Conservation (phyloP, 2,888 invertebrate genomes). For the Galerucella nymphaeae region DNA sequence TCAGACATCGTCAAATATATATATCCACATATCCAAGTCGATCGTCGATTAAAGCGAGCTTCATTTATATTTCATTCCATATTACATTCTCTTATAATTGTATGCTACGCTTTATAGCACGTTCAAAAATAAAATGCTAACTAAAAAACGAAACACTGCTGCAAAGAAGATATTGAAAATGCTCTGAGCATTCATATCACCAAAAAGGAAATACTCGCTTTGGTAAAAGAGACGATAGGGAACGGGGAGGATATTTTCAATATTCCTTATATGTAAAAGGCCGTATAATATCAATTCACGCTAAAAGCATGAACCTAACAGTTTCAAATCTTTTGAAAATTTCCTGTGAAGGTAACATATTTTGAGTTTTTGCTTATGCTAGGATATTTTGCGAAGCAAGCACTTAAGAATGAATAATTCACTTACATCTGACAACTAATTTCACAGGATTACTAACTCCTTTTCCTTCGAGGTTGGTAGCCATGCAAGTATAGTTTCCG, state of each 20-base stretch:
- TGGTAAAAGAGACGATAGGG: not conserved
- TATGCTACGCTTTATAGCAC: slow-evolving; percentile 3
- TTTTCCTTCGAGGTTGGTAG: slow-evolving; percentile 86
- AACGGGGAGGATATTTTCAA: not conserved
- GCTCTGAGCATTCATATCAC: slow-evolving; percentile 37
- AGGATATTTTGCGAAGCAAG: no score
- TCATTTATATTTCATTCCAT: slow-evolving; percentile 22
- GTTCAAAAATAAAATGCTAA: slow-evolving; percentile 32
- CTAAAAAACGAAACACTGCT: slow-evolving; percentile 38
- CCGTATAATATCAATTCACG: not conserved
- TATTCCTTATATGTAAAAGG: not conserved
- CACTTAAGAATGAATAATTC: not conserved
- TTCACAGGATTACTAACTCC: slow-evolving; percentile 80
- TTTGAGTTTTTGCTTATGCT: no score
- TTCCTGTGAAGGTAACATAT: no score
- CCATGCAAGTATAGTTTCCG: slow-evolving; percentile 89
- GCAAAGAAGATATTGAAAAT: slow-evolving; percentile 29
- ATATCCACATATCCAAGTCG: slow-evolving; percentile 8
- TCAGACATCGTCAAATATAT: slow-evolving; percentile 12
- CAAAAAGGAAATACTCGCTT: slow-evolving; percentile 28
- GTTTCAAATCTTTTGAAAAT: not conserved
- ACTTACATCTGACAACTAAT: slow-evolving; percentile 78
- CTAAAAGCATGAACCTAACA: not conserved
- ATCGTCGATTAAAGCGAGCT: slow-evolving; percentile 12
- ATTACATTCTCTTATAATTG: slow-evolving; percentile 18